These are phyloP conservation scores for Prinia subflava DNA, from an alignment of 2,113 vertebrate species.

Conservation along the genomic window DNA sequence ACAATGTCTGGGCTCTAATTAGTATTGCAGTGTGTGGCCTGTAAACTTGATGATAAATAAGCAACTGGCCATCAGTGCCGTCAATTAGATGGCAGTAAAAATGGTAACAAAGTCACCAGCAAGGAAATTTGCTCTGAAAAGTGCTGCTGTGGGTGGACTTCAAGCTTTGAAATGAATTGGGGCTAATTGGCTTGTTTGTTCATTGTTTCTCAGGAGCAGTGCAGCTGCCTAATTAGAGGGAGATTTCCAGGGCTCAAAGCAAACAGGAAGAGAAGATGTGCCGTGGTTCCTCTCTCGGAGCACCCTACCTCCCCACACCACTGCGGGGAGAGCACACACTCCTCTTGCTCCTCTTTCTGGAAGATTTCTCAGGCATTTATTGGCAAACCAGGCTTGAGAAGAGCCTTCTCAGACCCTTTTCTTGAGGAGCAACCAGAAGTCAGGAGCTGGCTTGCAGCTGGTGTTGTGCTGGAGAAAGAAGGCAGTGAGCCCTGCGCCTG, in stretches of 20 bases:
- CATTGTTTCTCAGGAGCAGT: background rate
- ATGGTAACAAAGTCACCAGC: constrained; percentile 34
- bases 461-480: background rate
- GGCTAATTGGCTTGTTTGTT: constrained; percentile 44
- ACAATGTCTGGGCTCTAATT: constrained; percentile 44
- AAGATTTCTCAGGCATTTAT: background rate
- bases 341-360: background rate
- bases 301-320: rapidly evolving
- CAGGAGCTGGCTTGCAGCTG: background rate
- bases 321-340: background rate
- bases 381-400: background rate
- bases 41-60: constrained; percentile 61
- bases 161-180: background rate
- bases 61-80: constrained; percentile 56
- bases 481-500: background rate
- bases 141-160: constrained; percentile 12
- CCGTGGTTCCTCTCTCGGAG: background rate
- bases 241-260: background rate
- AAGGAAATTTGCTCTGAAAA: constrained; percentile 15
- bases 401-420: background rate
- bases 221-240: background rate
- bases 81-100: constrained; percentile 64
- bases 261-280: background rate
- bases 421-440: background rate
- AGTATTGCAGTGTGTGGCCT: constrained; percentile 55